phyloP scores from a whole-genome alignment of 2,888 invertebrate genomes.

The Tuta absoluta region DNA sequence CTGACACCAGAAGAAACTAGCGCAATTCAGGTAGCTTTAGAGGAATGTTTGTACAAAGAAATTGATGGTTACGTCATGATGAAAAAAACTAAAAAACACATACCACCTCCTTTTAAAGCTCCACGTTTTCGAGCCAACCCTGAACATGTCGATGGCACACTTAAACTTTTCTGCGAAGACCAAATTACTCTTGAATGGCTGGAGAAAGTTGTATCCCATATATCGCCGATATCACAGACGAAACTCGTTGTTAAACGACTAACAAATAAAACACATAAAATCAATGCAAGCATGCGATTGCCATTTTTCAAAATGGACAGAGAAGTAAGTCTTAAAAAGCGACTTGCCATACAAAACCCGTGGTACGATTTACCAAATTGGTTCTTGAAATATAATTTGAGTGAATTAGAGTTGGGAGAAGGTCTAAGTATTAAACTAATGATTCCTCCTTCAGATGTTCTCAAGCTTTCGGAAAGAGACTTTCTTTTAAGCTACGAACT shows the following conservation, averaged over 20 bases:
- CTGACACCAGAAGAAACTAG: neutral
- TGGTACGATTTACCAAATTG: neutral
- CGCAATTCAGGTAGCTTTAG: neutral
- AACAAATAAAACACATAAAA: neutral
- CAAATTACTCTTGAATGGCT: neutral
- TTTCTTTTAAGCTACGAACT: neutral
- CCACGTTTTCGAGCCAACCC: neutral
- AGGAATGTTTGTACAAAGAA: neutral
- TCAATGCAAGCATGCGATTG: neutral
- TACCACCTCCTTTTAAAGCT: neutral
- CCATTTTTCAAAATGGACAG: neutral
- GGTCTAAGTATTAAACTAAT: neutral
- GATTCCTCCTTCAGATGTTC: neutral
- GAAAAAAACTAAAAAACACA: neutral
- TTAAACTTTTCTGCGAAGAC: neutral
- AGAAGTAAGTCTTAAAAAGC: neutral
- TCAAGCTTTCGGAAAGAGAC: neutral
- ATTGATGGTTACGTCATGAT: neutral
- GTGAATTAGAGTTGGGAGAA: neutral
- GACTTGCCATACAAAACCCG: neutral
- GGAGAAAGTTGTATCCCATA: neutral
- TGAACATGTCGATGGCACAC: neutral
- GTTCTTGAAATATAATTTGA: neutral
- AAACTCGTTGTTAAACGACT: neutral
- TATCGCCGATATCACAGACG: neutral